A percentile compares a stretch with the other conserved stretches of the same genome.
Conservation (phyloP, 2,113 vertebrate genomes). For the Anas platyrhynchos region DNA sequence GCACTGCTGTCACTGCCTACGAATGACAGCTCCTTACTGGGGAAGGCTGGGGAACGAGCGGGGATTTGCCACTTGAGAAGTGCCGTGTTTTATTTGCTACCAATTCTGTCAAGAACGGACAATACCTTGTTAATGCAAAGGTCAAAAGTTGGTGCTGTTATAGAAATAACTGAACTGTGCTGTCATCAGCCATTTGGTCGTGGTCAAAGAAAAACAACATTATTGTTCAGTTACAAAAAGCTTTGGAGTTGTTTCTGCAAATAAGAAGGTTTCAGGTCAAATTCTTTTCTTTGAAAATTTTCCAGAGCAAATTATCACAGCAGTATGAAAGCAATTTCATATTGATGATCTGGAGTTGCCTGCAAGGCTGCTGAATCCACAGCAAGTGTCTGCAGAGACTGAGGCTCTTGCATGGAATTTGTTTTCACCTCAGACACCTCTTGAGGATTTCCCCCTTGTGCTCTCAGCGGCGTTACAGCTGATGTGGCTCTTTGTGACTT, state of each 20-base stretch:
- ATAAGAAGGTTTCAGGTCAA: slow-evolving; percentile 33
- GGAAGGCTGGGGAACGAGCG: not conserved
- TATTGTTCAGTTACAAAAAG: not conserved
- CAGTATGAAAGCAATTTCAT: not conserved
- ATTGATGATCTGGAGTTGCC: not conserved
- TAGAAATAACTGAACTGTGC: not conserved
- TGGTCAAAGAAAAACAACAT: not conserved
- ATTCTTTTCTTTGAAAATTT: slow-evolving; percentile 19
- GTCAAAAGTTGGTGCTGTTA: not conserved
- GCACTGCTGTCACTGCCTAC: not conserved
- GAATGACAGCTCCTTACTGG: not conserved
- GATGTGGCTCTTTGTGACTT: not conserved
- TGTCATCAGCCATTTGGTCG: not conserved
- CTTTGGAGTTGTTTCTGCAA: not conserved
- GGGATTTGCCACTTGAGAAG: not conserved
- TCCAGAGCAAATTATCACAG: slow-evolving; percentile 5
- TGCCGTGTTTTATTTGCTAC: not conserved
- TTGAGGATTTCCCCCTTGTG: not conserved
- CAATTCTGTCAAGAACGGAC: not conserved
- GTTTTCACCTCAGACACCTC: not conserved
- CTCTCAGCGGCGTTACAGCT: rapidly evolving
- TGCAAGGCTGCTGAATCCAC: not conserved
- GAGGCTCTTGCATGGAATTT: not conserved
- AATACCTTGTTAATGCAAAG: not conserved
- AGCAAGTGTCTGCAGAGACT: not conserved